Base-by-base conservation (phyloP, 2,797 vertebrate species). In the Meda fulgida region DNA sequence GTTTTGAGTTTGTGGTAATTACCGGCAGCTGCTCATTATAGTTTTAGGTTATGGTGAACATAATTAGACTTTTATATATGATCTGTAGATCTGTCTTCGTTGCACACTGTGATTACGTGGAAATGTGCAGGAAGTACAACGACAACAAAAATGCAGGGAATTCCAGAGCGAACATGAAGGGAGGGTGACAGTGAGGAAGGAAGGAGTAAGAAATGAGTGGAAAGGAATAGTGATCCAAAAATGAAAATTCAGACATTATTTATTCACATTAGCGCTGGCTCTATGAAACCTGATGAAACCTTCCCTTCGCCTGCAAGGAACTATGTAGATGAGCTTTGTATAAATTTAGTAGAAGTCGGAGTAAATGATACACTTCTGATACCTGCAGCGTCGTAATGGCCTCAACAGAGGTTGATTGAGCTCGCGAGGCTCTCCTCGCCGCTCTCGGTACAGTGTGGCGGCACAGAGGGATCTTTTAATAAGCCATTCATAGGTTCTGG, bases 381-480 rank as follows among this genome's bases (percentile, higher is more conserved):
- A 66, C 84, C 69, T 78, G 29, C 31, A n/a, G 38, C 55, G 8
- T 79, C 21, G 66, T 85, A 88, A 86, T 85, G 48, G 71, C 9
- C 76, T 81, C 51, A 46, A 72, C 31, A 78, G 76, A 85, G 70
- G 31, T 66, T 76, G 70, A 78, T 80, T 63, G 80, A 85, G 51
- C 76, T 83, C 48, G 65, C 23, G 5, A 80, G 69, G 65, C 26
- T 87, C 38, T 70, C 69, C 78, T 86, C 75, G 55, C 69, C 76
- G 36, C 65, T 51, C 63, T 51, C 13, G 21, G 83, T 70, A 66
- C 67, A 70, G 40, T 78, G 60, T 63, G 5, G 65, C 48, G 26
- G 36, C 80, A 89, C 70, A 0, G 51, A 85, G 46, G 79, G 55
- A 72, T 60, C 70, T 69, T 72, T 78, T 84, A 86, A 84, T 84